These are phyloP conservation scores for Crax fasciolata DNA, from an alignment of 2,797 vertebrate species.

Conservation along the genomic window DNA sequence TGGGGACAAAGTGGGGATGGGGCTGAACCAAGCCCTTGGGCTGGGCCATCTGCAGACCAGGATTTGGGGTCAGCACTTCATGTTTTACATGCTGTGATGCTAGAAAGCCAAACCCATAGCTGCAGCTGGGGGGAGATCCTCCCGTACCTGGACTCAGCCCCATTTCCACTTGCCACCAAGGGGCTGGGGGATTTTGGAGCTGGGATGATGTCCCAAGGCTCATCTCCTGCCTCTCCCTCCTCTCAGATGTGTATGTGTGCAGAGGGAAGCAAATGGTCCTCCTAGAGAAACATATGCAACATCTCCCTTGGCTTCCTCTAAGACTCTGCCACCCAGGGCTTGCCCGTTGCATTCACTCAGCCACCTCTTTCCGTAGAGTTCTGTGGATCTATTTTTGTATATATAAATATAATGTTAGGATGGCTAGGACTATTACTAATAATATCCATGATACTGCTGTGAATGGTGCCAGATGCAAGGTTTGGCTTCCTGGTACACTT, in stretches of 20 bases:
- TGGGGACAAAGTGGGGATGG: accelerated
- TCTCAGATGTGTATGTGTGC: background rate
- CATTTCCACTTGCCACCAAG: background rate
- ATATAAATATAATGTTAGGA: slow-evolving; percentile 85
- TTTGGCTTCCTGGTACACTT: slow-evolving; percentile 83
- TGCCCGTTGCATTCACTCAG: background rate
- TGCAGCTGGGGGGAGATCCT: background rate
- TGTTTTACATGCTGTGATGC: background rate
- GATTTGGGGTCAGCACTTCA: accelerated
- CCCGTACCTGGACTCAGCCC: background rate
- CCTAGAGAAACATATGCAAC: slow-evolving; percentile 52
- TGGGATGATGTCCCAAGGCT: background rate
- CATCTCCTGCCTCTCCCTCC: background rate
- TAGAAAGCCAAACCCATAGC: accelerated
- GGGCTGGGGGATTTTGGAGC: accelerated
- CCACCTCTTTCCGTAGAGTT: slow-evolving; percentile 84
- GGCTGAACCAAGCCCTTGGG: background rate
- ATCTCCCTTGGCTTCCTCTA: slow-evolving; percentile 38
- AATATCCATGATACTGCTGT: slow-evolving; percentile 79
- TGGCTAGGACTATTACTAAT: slow-evolving; percentile 85
- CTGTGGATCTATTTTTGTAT: slow-evolving; percentile 95
- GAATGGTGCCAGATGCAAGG: slow-evolving; percentile 81
- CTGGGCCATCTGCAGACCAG: background rate
- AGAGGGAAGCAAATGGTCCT: background rate
- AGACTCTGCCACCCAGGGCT: slow-evolving; percentile 21